Percentiles rank a stretch among this genome's conserved stretches.
phyloP scores from a whole-genome alignment of 2,113 vertebrate genomes.

The Cyanoramphus novaezelandiae region DNA sequence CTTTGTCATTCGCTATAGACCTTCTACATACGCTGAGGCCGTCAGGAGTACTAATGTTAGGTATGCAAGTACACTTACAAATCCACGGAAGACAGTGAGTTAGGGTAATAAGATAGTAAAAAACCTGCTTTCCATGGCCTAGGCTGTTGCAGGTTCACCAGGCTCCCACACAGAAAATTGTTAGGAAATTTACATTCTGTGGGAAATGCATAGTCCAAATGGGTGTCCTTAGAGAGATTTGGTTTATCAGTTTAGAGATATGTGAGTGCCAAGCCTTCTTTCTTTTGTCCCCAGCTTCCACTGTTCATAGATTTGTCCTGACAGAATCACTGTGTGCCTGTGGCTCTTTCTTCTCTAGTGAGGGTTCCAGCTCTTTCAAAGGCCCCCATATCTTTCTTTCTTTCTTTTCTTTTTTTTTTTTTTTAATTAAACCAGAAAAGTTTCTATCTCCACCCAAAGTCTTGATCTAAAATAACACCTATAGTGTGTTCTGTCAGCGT shows the following conservation, averaged over 20 bases:
- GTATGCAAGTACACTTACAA: background rate
- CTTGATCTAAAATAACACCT: background rate
- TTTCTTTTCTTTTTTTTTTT: background rate
- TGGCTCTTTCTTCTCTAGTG: background rate
- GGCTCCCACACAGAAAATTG: background rate
- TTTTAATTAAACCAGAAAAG: background rate
- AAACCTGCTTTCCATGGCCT: background rate
- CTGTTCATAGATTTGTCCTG: background rate
- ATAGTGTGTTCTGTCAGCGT: fast-evolving
- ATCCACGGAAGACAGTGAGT: background rate
- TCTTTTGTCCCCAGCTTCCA: background rate
- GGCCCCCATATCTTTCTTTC: background rate
- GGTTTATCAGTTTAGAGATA: background rate
- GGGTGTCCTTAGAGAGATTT: background rate
- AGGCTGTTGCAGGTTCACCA: background rate
- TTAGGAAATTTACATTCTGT: background rate
- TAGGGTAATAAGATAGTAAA: background rate
- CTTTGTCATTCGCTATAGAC: background rate
- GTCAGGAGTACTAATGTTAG: background rate
- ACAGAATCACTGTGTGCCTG: background rate
- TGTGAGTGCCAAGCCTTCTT: background rate
- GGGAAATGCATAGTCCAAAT: background rate
- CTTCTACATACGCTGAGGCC: background rate
- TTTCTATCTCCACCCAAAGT: background rate
- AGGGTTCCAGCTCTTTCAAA: background rate